phyloP scores from a whole-genome alignment of 2,888 invertebrate species.

The Eupithecia tripunctaria region DNA sequence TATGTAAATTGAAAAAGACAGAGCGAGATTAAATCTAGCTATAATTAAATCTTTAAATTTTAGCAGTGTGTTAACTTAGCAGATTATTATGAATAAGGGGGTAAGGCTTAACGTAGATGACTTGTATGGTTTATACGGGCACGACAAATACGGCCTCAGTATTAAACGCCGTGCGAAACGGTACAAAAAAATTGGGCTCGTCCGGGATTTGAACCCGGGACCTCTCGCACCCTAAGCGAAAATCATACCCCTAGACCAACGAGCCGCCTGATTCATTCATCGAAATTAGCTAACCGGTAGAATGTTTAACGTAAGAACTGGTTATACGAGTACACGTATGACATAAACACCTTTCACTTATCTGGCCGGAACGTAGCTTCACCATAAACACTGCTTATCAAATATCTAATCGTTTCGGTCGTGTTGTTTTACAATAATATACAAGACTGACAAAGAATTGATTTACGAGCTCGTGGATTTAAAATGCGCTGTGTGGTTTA shows the following conservation, averaged over 20 bases:
- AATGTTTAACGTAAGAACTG: constrained; percentile 8
- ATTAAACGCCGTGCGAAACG: neutral
- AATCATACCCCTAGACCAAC: constrained; percentile 85
- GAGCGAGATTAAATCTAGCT: too few relatives aligned
- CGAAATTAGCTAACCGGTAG: constrained; percentile 9
- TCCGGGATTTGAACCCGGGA: constrained; percentile 79
- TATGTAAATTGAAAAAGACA: too few relatives aligned
- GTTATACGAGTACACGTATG: constrained; percentile 18
- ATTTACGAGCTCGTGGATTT: too few relatives aligned
- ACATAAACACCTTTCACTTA: constrained; percentile 31
- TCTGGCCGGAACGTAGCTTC: constrained; percentile 16
- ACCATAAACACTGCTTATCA: constrained; percentile 8
- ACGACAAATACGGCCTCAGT: neutral
- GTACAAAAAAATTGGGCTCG: constrained; percentile 25
- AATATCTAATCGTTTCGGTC: neutral
- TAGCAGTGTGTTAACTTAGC: too few relatives aligned
- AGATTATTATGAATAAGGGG: too few relatives aligned
- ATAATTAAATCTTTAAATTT: too few relatives aligned
- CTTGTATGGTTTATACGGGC: neutral
- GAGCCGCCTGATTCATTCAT: constrained; percentile 56
- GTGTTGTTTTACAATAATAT: neutral
- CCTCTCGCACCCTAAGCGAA: constrained; percentile 84
- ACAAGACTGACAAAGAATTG: too few relatives aligned
- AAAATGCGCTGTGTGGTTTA: too few relatives aligned
- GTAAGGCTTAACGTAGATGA: too few relatives aligned